These are phyloP conservation scores for Ispidina lecontei DNA, from an alignment of 2,797 vertebrate species.

Conservation along the genomic window DNA sequence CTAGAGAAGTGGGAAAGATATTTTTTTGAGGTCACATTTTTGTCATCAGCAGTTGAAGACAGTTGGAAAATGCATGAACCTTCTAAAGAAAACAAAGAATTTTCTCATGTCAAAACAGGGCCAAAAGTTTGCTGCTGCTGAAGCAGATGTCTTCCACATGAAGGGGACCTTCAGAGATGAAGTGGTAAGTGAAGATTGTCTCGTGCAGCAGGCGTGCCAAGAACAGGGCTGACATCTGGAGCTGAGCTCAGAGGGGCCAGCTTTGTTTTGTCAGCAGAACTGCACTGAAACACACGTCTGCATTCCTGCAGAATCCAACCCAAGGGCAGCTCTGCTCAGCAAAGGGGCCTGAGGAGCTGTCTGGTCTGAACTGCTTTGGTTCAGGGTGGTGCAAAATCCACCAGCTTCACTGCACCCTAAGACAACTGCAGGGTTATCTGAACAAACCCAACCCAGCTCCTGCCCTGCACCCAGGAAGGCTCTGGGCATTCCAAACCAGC, in stretches of 20 bases:
- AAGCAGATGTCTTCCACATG: not conserved
- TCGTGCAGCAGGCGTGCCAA: not conserved
- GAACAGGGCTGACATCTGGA: slow-evolving; percentile 1
- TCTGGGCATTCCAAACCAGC: not conserved
- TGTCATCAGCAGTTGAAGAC: not conserved
- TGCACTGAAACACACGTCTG: not conserved
- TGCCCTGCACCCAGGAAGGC: not conserved
- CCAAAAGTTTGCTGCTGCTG: not conserved
- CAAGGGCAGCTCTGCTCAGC: not conserved
- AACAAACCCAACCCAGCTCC: not conserved
- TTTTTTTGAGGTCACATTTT: not conserved
- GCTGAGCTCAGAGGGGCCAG: not conserved
- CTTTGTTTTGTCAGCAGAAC: not conserved
- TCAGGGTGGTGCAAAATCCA: not conserved
- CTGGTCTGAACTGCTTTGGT: not conserved
- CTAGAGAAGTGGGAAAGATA: not conserved
- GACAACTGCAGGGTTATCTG: not conserved
- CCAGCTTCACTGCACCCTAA: not conserved
- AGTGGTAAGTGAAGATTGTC: not conserved
- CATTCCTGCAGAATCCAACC: not conserved
- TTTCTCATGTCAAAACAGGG: not conserved
- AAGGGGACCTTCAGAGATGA: not conserved
- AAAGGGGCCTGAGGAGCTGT: rapidly evolving
- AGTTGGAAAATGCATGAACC: not conserved
- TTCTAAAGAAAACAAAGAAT: not conserved